phyloP scores from a whole-genome alignment of 2,888 invertebrate species.

The Sylvicola cinctus region DNA sequence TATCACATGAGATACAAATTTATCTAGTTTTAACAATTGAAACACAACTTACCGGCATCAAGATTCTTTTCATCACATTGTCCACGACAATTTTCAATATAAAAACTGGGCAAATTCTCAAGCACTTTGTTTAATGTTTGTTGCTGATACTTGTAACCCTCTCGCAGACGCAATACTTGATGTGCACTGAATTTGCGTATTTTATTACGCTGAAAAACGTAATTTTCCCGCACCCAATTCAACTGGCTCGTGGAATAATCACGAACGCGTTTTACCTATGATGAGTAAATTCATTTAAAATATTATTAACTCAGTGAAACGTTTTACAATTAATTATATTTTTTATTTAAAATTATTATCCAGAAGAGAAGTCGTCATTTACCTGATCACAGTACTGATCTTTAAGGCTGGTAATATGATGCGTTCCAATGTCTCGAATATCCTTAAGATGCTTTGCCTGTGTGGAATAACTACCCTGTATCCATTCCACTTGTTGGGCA shows the following conservation, averaged over 20 bases:
- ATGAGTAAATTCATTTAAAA: constrained; percentile 8
- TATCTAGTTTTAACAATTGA: background rate
- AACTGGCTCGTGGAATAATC: constrained; percentile 83
- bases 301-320: background rate
- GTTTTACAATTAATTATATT: too few relatives aligned
- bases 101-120: constrained; percentile 75
- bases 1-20: background rate
- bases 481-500: constrained; percentile 82
- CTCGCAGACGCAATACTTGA: constrained; percentile 70
- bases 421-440: constrained; percentile 79
- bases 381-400: constrained; percentile 91
- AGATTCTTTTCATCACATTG: constrained; percentile 35
- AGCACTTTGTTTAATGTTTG: constrained; percentile 84
- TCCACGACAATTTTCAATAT: constrained; percentile 83
- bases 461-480: constrained; percentile 73
- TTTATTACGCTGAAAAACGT: constrained; percentile 85
- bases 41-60: constrained; percentile 15
- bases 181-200: constrained; percentile 88
- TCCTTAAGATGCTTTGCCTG: constrained; percentile 74
- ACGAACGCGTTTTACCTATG: constrained; percentile 70
- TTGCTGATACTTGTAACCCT: constrained; percentile 91
- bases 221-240: constrained; percentile 87
- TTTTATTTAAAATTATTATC: too few relatives aligned
- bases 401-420: constrained; percentile 61
- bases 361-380: too few relatives aligned